Conservation (phyloP, 2,888 invertebrate species). For the Drosophila cracens region DNA sequence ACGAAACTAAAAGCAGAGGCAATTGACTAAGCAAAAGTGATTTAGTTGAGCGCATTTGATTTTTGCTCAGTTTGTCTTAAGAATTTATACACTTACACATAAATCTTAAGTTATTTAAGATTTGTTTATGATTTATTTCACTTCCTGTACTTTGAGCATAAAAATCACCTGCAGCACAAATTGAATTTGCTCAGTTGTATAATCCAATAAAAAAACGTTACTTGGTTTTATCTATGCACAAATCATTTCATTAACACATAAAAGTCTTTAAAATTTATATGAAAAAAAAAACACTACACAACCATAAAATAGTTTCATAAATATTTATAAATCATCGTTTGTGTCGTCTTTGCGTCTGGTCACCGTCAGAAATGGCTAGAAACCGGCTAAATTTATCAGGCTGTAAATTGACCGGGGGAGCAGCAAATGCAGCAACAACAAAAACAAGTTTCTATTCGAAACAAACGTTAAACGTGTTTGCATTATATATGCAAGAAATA, state of each 20-base stretch:
- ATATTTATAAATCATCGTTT: slow-evolving; percentile 66
- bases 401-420: slow-evolving; percentile 57
- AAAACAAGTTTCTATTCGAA: slow-evolving; percentile 61
- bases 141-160: slow-evolving; percentile 30
- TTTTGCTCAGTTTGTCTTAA: neutral
- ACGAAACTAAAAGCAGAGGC: neutral
- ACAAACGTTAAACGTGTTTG: slow-evolving; percentile 61
- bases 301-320: slow-evolving; percentile 69
- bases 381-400: slow-evolving; percentile 54
- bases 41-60: slow-evolving; percentile 16
- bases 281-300: slow-evolving; percentile 33
- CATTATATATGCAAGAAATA: slow-evolving; percentile 26
- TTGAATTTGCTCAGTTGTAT: neutral
- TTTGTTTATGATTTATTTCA: slow-evolving; percentile 33
- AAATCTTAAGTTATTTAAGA: slow-evolving; percentile 11
- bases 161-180: slow-evolving; percentile 9
- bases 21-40: slow-evolving; percentile 23
- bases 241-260: slow-evolving; percentile 64
- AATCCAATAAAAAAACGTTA: slow-evolving; percentile 21
- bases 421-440: slow-evolving; percentile 26
- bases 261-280: slow-evolving; percentile 39
- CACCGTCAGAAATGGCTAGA: slow-evolving; percentile 40
- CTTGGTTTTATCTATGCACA: slow-evolving; percentile 39
- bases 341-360: slow-evolving; percentile 54
- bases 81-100: slow-evolving; percentile 10